Conservation (phyloP, 2,888 invertebrate species). For the Barypeithes pellucidus region DNA sequence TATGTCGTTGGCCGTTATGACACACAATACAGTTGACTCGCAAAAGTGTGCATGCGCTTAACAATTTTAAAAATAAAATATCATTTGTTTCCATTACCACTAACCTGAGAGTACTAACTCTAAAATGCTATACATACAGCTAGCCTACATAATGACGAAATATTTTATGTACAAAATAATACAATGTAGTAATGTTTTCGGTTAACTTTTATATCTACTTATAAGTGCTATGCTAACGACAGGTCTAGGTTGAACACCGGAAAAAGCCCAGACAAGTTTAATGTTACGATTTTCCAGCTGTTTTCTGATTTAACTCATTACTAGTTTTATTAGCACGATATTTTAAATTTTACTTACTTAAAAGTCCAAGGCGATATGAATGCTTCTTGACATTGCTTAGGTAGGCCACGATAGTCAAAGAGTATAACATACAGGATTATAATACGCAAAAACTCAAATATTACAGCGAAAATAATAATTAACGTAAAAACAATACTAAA, state of each 20-base stretch:
- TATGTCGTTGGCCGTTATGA: constrained; percentile 65
- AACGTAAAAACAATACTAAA: too few species aligned
- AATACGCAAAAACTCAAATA: background rate
- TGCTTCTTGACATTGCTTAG: background rate
- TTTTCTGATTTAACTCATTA: background rate
- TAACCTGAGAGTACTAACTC: constrained; percentile 70
- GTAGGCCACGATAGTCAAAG: too few species aligned
- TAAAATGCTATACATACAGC: constrained; percentile 73
- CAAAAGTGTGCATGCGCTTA: constrained; percentile 69
- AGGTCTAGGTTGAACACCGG: constrained; percentile 55
- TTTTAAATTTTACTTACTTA: background rate
- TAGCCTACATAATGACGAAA: constrained; percentile 70
- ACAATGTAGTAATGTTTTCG: constrained; percentile 59
- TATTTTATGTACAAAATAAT: constrained; percentile 70
- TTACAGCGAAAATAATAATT: background rate
- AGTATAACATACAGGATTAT: background rate
- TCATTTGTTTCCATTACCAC: constrained; percentile 67
- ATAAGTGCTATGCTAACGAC: constrained; percentile 67
- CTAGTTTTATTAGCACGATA: background rate
- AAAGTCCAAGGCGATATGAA: background rate
- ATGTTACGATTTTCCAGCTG: constrained; percentile 42
- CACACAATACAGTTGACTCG: constrained; percentile 71
- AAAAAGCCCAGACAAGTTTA: constrained; percentile 47
- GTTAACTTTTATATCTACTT: constrained; percentile 64
- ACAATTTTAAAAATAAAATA: constrained; percentile 66